These are phyloP conservation scores for Cariama cristata DNA, from an alignment of 2,113 vertebrate genomes.

Conservation along the genomic window DNA sequence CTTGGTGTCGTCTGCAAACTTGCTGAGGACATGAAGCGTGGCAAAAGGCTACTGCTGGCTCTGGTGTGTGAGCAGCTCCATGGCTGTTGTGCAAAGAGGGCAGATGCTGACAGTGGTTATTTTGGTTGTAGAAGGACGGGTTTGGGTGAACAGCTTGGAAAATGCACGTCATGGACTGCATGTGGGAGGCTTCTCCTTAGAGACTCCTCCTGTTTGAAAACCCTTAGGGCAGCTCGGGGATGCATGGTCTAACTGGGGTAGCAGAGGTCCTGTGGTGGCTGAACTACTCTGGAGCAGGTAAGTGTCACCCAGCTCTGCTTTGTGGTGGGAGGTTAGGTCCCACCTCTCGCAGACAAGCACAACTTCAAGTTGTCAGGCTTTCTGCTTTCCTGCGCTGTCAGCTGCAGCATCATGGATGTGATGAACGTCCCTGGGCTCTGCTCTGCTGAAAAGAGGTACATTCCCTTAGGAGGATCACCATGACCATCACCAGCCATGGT, in stretches of 20 bases:
- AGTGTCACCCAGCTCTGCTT: background rate
- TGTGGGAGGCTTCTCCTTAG: background rate
- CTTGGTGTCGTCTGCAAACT: too few species aligned
- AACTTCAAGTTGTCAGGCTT: background rate
- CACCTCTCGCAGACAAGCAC: background rate
- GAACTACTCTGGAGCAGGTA: background rate
- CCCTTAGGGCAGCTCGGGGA: background rate
- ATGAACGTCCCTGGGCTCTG: background rate
- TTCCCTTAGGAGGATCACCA: background rate
- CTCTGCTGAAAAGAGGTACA: background rate
- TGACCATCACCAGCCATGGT: background rate
- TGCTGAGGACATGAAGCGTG: too few species aligned
- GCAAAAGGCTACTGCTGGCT: background rate
- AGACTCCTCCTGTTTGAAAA: background rate
- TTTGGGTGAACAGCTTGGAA: background rate
- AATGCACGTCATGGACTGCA: background rate
- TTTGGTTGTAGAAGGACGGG: background rate
- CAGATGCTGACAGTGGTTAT: background rate
- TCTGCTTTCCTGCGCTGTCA: background rate
- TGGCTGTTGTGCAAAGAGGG: background rate
- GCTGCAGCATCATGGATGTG: background rate
- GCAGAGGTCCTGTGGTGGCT: background rate
- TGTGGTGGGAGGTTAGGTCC: background rate
- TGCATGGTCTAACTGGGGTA: fast-evolving
- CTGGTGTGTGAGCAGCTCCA: background rate